Evolutionary conservation across 2,797 vertebrate genomes (phyloP).

Genomic region (Luscinia luscinia): DNA sequence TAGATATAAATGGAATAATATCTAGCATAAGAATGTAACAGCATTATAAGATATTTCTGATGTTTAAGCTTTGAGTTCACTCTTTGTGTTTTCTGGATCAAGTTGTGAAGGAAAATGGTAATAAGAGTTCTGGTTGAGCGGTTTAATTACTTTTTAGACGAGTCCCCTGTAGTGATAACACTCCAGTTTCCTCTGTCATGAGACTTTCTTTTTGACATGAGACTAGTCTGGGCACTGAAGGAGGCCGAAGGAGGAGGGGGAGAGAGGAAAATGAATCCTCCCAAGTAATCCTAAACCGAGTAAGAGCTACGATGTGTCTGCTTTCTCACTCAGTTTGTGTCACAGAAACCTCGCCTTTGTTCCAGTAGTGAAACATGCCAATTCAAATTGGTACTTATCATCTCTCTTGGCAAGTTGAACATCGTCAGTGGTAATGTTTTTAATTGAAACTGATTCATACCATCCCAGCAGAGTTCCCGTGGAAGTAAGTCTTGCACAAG

Average conservation of each 20-base stretch:
- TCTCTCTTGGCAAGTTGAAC: constrained; percentile 21
- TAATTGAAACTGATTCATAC: constrained; percentile 47
- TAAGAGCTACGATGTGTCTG: not conserved
- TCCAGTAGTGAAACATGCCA: not conserved
- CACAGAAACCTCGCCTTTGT: not conserved
- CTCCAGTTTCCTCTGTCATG: constrained; percentile 7
- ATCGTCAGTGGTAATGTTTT: constrained; percentile 29
- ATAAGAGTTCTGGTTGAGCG: constrained; percentile 46
- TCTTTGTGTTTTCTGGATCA: constrained; percentile 44
- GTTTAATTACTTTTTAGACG: constrained; percentile 47
- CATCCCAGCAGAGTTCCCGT: not conserved
- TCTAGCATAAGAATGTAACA: not conserved
- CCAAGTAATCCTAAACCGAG: not conserved
- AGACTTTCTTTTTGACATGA: not conserved
- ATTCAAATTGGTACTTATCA: constrained; percentile 4
- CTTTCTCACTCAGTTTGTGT: not conserved
- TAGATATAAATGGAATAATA: not conserved
- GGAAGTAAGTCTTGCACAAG: constrained; percentile 11
- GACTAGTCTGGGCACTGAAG: not conserved
- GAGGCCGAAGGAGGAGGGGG: not conserved
- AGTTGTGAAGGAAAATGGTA: constrained; percentile 37
- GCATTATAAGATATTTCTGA: constrained; percentile 6
- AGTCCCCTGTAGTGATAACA: constrained; percentile 26
- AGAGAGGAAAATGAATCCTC: not conserved
- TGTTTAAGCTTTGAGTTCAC: constrained; percentile 26